phyloP scores from a whole-genome alignment of 2,113 vertebrate species.

The Ctenodactylus gundi region DNA sequence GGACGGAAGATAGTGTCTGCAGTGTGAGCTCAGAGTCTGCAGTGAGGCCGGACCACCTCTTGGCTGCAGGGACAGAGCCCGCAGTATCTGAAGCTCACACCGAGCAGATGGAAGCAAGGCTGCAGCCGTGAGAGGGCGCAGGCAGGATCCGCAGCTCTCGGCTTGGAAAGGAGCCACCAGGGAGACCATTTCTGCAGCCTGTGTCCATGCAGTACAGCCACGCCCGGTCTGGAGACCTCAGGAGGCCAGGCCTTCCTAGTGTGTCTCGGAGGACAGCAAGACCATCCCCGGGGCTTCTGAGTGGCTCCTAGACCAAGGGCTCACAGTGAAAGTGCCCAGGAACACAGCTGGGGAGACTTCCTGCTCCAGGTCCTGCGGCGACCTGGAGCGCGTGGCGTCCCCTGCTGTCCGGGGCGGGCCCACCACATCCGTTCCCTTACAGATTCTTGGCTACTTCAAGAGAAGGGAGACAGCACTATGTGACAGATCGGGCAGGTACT shows the following conservation, averaged over 20 bases:
- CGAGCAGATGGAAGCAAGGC: not conserved
- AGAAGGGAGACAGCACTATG: conserved; percentile 65
- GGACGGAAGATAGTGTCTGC: not conserved
- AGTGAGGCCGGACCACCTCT: not conserved
- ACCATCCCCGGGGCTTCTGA: not conserved
- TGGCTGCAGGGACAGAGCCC: not conserved
- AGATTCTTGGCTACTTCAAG: not conserved
- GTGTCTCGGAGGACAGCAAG: not conserved
- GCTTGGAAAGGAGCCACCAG: not conserved
- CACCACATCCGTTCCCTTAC: not conserved
- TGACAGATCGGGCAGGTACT: not conserved
- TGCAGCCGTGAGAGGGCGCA: not conserved
- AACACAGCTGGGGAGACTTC: not conserved
- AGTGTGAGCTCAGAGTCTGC: not conserved
- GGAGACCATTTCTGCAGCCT: not conserved
- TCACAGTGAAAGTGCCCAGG: not conserved
- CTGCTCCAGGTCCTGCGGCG: no score
- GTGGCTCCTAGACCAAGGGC: not conserved
- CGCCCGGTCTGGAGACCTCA: accelerated
- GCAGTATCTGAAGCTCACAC: not conserved
- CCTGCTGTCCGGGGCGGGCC: not conserved
- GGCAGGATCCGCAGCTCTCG: accelerated
- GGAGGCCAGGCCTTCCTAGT: not conserved
- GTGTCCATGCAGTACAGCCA: not conserved
- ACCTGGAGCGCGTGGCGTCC: no score